phyloP scores from a whole-genome alignment of 1,140 invertebrate species.

The Adoxophyes honmai region DNA sequence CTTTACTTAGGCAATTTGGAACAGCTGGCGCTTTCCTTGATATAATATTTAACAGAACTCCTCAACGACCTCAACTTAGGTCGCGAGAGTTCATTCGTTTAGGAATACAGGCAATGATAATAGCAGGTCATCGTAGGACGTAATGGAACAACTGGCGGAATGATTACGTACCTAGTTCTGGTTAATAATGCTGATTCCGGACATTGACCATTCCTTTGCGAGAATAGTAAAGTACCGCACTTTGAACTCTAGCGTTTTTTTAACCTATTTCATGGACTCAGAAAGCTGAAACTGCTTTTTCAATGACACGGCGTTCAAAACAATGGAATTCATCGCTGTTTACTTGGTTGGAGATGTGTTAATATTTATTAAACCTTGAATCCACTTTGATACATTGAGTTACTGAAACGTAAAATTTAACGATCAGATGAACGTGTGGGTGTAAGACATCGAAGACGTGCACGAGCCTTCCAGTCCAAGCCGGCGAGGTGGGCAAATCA shows the following conservation, averaged over 20 bases:
- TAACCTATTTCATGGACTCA: too few relatives aligned
- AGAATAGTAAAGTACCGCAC: too few relatives aligned
- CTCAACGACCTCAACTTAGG: neutral
- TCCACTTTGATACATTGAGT: slow-evolving; percentile 4
- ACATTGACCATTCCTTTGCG: too few relatives aligned
- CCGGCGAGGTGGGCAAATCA: slow-evolving; percentile 12
- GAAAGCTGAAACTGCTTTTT: too few relatives aligned
- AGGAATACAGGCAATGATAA: neutral
- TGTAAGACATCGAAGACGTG: slow-evolving; percentile 2
- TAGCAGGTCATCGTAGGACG: neutral
- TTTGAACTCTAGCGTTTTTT: too few relatives aligned
- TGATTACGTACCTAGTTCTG: too few relatives aligned
- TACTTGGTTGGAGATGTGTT: neutral
- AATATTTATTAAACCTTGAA: slow-evolving; percentile 11
- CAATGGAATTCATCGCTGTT: neutral
- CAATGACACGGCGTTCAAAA: neutral
- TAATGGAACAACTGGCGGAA: neutral
- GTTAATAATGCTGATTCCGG: too few relatives aligned
- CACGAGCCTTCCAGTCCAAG: neutral
- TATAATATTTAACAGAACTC: slow-evolving; percentile 13
- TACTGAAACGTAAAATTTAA: slow-evolving; percentile 13
- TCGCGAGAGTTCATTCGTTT: neutral
- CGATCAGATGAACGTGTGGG: slow-evolving; percentile 9
- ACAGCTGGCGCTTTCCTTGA: slow-evolving; percentile 11
- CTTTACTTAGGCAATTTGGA: neutral